Evolutionary conservation across 2,888 invertebrate genomes (phyloP), one percentile per base, ranked within the genome.

Genomic region (Pristionchus maxplancki): DNA sequence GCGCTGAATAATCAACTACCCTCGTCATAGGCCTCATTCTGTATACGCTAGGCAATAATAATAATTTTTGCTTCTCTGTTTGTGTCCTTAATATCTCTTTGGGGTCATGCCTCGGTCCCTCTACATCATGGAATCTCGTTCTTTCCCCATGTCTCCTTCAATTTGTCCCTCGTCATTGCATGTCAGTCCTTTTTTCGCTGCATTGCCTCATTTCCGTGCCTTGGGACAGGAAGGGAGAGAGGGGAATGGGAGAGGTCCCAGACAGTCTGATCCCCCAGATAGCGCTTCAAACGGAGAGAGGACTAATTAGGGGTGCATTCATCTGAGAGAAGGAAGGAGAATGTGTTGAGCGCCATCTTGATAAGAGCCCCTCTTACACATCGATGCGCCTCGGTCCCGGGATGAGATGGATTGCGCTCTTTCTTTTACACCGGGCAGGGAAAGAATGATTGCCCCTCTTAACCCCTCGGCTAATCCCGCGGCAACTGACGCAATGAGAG

Each of bases 361-460:
- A 71, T 71, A 71, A 71, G 71, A 37, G 34, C 13, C 6, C 34
- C 37, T 71, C 6, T 71, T 71, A 71, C 71, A 71, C 71, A 40
- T 24, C 37, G 37, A 71, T 24, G 71, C 37, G 71, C 24, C 5
- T 34, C 71, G 28, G 31, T 67, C 71, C 37, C 71, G 67, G 67
- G 15, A 50, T n/a, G 58, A 58, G 58, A 58, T 58, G n/a, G 58
- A 58, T 58, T n/a, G 20, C 58, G 20, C n/a, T 58, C 58, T 71
- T 31, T 64, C 64, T 31, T 15, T 64, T 64, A 64, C 64, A 31
- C 64, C 13, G 31, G 31, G 11, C 20, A 15, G 64, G 8, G 31
- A 58, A 64, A 64, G 64, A 64, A 64, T 34, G 64, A 64, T 64
- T 64, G 64, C 64, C 64, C 64, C 64, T 64, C 58, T 58, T n/a